Base-by-base conservation (phyloP, 2,888 invertebrate genomes). In the Ornithoptera alexandrae region DNA sequence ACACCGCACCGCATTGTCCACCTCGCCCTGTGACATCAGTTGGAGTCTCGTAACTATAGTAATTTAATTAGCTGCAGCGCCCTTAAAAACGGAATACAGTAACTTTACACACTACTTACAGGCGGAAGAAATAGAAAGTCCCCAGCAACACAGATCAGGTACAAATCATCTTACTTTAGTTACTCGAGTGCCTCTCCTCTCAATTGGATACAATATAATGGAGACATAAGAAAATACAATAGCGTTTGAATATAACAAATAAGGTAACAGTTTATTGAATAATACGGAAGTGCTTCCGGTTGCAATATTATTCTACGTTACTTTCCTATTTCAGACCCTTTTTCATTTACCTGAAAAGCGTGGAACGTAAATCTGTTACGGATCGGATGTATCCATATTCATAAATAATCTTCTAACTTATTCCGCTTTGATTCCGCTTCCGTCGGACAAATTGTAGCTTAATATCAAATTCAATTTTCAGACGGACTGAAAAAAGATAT, bases 331-430 rank as follows among this genome's bases (percentile, higher is more conserved):
- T 68, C 68, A 60, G 62, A 68, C 68, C 68, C 59, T 30, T 68
- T 64, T 68, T 63, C 68, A 59, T 69, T 59, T 69, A 69, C 56
- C 61, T 64, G 61, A 36, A 61, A 46, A 64, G 22, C 59, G 64
- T 36, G 53, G 42, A 42, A 69, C 56, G 69, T 69, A 69, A 69
- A 69, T 69, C 69, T 65, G 69, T 64, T 69, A 69, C 61, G 56
- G 60, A 69, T 69, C 60, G 60, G 39, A 60, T 61, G 42, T 69
- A 65, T 69, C 30, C 69, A 69, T 69, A 65, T 65, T 65, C 61
- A 65, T 69, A 69, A 65, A 69, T 69, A 65, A 69, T 65, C 65
- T 69, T 10, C 60, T 65, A 61, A 61, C 56, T 61, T 46, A 59
- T 65, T 58, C 56, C 18, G 56, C 60, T 65, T 65, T 65, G 65